Evolutionary conservation across 1,140 invertebrate species (phyloP).

Genomic region (Drosophila sp.): DNA sequence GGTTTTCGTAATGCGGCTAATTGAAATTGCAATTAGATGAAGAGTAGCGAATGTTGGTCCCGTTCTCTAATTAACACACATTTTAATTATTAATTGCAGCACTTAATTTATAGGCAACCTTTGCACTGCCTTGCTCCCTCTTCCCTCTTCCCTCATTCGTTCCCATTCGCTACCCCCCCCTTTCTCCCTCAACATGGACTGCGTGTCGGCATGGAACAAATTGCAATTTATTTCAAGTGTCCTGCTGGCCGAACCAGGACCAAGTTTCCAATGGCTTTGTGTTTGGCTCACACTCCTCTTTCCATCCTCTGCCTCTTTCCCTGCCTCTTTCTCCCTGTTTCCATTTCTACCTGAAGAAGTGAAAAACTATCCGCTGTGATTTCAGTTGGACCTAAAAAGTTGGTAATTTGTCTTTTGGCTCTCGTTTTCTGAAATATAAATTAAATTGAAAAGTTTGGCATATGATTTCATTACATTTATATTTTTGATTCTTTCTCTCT

Average conservation of each 20-base stretch:
- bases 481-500: background rate
- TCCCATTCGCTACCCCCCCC: background rate
- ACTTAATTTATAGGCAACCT: constrained; percentile 74
- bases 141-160: background rate
- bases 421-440: constrained; percentile 52
- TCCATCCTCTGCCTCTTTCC: background rate
- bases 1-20: constrained; percentile 58
- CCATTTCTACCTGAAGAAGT: constrained; percentile 8
- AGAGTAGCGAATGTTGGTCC: constrained; percentile 20
- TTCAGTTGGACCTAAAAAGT: constrained; percentile 62
- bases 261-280: constrained; percentile 63
- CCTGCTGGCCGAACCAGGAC: constrained; percentile 55
- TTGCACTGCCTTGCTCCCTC: background rate
- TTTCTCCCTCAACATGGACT: constrained; percentile 28
- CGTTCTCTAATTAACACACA: constrained; percentile 74
- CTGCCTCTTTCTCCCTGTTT: too few relatives aligned
- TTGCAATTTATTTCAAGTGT: constrained; percentile 80
- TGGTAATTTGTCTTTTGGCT: constrained; percentile 71
- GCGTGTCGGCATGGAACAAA: constrained; percentile 64
- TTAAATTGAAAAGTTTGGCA: constrained; percentile 73
- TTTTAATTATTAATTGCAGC: constrained; percentile 79
- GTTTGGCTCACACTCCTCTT: constrained; percentile 8
- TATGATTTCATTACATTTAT: constrained; percentile 48
- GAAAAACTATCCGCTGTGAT: constrained; percentile 73
- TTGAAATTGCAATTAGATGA: constrained; percentile 73